Percentiles rank a stretch among this genome's conserved stretches.
Evolutionary conservation across 2,888 invertebrate genomes (phyloP).

Genomic region (Megaustenia siamemsis): DNA sequence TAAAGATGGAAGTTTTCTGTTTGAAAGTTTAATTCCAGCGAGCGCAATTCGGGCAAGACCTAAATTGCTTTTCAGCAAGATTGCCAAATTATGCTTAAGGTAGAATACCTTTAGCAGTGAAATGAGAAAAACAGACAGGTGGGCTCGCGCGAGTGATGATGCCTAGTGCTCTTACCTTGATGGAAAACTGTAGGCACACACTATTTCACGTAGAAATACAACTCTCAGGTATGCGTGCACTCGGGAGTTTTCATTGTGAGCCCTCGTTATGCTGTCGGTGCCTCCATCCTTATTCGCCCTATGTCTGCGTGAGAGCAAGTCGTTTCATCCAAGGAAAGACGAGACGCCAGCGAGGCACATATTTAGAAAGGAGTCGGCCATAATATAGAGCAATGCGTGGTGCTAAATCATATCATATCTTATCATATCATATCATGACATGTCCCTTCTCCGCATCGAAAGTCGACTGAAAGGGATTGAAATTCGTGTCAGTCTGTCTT

Average conservation of each 20-base stretch:
- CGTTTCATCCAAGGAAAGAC: no score
- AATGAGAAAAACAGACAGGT: conserved; percentile 28
- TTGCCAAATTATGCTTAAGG: background rate
- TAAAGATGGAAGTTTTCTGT: background rate
- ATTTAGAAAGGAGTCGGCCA: no score
- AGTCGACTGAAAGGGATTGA: no score
- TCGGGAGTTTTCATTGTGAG: background rate
- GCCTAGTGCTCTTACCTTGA: conserved; percentile 14
- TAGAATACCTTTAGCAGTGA: conserved; percentile 2
- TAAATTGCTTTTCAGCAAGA: background rate
- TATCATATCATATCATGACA: no score
- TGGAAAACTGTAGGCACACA: conserved; percentile 11
- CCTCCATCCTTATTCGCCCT: no score
- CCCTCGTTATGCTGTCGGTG: no score
- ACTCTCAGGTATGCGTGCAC: background rate
- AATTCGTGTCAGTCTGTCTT: no score
- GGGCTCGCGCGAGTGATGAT: conserved; percentile 17
- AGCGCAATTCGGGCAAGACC: background rate
- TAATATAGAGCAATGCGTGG: no score
- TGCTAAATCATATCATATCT: no score
- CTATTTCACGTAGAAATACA: background rate
- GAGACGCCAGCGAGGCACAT: no score
- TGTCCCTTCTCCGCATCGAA: no score
- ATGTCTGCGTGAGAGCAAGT: no score
- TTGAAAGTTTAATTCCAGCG: background rate